Conservation (phyloP, 2,797 vertebrate species). For the Odontamblyopus lacepedii region DNA sequence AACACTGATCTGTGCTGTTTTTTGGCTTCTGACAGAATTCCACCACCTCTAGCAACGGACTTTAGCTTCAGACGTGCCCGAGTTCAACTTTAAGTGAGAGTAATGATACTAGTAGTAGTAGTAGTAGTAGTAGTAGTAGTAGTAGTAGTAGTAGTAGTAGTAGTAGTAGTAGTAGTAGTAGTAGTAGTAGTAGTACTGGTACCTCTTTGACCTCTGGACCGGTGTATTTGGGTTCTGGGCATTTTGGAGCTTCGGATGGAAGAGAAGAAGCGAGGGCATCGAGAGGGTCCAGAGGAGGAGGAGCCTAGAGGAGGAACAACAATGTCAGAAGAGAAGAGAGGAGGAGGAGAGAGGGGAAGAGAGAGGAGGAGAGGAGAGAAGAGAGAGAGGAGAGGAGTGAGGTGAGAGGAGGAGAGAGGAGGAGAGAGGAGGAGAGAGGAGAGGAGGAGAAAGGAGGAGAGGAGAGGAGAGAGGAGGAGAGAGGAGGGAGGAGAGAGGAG, state of each 20-base stretch:
- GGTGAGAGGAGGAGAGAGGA: not conserved
- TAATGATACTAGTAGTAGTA: too few relatives aligned
- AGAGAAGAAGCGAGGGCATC: conserved; percentile 69
- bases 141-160: too few relatives aligned
- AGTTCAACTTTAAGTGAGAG: too few relatives aligned
- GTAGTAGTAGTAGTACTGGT: not conserved
- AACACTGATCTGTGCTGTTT: too few relatives aligned
- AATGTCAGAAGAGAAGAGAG: conserved; percentile 32
- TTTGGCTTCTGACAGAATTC: too few relatives aligned
- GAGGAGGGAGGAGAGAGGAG: too few relatives aligned
- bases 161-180: too few relatives aligned
- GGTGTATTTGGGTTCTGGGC: conserved; percentile 56
- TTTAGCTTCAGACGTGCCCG: too few relatives aligned
- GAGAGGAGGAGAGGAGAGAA: not conserved
- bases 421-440: not conserved
- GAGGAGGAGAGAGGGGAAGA: not conserved
- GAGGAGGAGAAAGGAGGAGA: not conserved
- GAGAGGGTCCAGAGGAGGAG: conserved; percentile 57
- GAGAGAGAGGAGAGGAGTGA: not conserved
- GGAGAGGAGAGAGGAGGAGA: not conserved
- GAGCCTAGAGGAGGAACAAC: conserved; percentile 7
- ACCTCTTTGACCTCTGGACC: conserved; percentile 78
- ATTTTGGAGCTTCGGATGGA: conserved; percentile 50
- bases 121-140: too few relatives aligned
- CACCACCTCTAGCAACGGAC: too few relatives aligned